A percentile compares a stretch with the other conserved stretches of the same genome.
phyloP scores from a whole-genome alignment of 1,140 invertebrate genomes.

The Drosophila auraria region DNA sequence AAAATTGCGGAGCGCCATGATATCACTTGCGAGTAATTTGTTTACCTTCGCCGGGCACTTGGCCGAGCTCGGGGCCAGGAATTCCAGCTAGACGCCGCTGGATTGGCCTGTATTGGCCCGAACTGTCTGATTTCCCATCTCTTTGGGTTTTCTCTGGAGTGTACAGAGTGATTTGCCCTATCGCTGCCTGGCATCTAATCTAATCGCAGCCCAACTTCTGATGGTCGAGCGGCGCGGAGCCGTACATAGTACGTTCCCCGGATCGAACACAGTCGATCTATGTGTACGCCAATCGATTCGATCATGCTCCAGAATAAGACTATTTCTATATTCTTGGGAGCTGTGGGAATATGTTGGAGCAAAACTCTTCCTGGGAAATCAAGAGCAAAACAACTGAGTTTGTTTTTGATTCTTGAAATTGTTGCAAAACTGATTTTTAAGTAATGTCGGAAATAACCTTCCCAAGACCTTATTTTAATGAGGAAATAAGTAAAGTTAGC shows the following conservation, averaged over 20 bases:
- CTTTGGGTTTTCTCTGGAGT: conserved; percentile 29
- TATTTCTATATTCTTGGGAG: not conserved
- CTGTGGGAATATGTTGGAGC: not conserved
- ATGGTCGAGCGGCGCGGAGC: conserved; percentile 5
- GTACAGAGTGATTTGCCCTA: conserved; percentile 49
- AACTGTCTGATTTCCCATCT: conserved; percentile 48
- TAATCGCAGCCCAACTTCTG: conserved; percentile 32
- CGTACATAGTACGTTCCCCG: not conserved
- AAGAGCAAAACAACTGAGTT: not conserved
- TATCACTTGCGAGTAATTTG: conserved; percentile 74
- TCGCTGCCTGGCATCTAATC: conserved; percentile 38
- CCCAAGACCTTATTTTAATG: not conserved
- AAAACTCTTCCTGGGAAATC: conserved; percentile 11
- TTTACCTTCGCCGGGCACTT: conserved; percentile 51
- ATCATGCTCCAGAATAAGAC: conserved; percentile 50
- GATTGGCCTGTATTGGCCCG: conserved; percentile 27
- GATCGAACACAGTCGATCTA: conserved; percentile 19
- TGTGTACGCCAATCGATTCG: conserved; percentile 32
- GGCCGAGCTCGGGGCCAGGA: conserved; percentile 2
- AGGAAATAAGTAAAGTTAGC: conserved; percentile 1
- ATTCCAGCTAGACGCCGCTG: conserved; percentile 7
- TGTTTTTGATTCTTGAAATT: not conserved
- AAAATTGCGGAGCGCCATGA: conserved; percentile 74
- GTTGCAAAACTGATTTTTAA: not conserved
- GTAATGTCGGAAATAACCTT: not conserved